Evolutionary conservation across 1,140 invertebrate genomes (phyloP).

Genomic region (Andricus grossulariae): DNA sequence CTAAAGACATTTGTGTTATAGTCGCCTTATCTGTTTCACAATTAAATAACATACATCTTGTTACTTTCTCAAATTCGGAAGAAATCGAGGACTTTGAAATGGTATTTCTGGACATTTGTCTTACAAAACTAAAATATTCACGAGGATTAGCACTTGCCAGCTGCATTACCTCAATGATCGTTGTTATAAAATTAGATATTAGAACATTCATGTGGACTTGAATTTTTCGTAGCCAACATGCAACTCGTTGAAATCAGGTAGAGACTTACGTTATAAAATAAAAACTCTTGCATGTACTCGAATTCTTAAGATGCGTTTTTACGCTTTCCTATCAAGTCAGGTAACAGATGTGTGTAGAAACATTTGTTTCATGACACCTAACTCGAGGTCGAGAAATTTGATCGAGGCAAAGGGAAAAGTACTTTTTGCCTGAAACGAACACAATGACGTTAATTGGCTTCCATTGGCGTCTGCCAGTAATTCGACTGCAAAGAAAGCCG

Average conservation of each 20-base stretch:
- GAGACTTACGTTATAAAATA: slow-evolving; percentile 22
- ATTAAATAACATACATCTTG: not conserved
- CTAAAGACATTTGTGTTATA: not conserved
- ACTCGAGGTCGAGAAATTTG: slow-evolving; percentile 4
- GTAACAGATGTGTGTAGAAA: not conserved
- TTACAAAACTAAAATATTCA: not conserved
- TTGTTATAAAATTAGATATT: slow-evolving; percentile 13
- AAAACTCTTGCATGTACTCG: not conserved
- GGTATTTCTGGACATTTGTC: not conserved
- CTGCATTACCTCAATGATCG: slow-evolving; percentile 15
- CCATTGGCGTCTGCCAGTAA: slow-evolving; percentile 65
- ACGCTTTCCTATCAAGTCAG: not conserved
- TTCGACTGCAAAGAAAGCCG: slow-evolving; percentile 77
- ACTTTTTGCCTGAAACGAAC: slow-evolving; percentile 27
- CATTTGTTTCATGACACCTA: slow-evolving; percentile 7
- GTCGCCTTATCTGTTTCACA: not conserved
- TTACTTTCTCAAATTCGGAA: not conserved
- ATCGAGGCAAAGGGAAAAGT: not conserved
- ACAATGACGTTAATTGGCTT: slow-evolving; percentile 58
- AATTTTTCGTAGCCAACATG: not conserved
- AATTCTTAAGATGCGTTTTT: not conserved
- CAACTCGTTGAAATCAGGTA: slow-evolving; percentile 11
- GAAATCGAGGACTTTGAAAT: not conserved
- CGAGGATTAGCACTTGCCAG: slow-evolving; percentile 8
- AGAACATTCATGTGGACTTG: no score